Conservation (phyloP, 2,797 vertebrate species). For the Tiaroga cobitis region DNA sequence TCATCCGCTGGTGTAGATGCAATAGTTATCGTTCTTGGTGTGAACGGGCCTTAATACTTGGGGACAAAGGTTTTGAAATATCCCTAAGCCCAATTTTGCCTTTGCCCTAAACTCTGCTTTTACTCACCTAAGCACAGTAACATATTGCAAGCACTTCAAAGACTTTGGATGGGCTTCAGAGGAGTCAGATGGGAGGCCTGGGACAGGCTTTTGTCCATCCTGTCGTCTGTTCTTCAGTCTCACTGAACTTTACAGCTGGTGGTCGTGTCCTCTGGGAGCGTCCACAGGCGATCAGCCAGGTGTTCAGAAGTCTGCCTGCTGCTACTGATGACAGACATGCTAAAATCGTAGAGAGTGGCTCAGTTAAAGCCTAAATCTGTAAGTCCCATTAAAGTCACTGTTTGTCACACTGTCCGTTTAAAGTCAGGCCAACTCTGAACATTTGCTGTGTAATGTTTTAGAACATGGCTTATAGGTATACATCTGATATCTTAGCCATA, state of each 20-base stretch:
- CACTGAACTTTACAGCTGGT: conserved; percentile 33
- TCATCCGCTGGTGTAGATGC: too few relatives aligned
- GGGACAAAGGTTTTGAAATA: background rate
- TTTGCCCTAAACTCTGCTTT: background rate
- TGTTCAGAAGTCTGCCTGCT: conserved; percentile 44
- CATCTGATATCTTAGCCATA: background rate
- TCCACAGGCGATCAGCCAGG: conserved; percentile 43
- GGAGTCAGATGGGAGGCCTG: conserved; percentile 34
- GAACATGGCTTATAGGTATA: background rate
- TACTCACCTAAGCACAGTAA: conserved; percentile 38
- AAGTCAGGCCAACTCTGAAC: conserved; percentile 3
- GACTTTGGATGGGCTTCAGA: conserved; percentile 49
- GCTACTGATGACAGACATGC: conserved; percentile 52
- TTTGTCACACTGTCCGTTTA: background rate
- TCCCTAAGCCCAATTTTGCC: conserved; percentile 7
- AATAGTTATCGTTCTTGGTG: too few relatives aligned
- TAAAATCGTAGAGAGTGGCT: conserved; percentile 15
- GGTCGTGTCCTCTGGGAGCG: conserved; percentile 45
- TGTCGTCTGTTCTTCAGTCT: conserved; percentile 44
- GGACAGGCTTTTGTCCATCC: conserved; percentile 40
- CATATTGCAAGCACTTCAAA: conserved; percentile 57
- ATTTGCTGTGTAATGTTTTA: background rate
- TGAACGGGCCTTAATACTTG: background rate
- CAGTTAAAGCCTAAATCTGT: conserved; percentile 26
- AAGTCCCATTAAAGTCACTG: conserved; percentile 39